Conservation (phyloP, 2,113 vertebrate species). For the Tringa solitaria region DNA sequence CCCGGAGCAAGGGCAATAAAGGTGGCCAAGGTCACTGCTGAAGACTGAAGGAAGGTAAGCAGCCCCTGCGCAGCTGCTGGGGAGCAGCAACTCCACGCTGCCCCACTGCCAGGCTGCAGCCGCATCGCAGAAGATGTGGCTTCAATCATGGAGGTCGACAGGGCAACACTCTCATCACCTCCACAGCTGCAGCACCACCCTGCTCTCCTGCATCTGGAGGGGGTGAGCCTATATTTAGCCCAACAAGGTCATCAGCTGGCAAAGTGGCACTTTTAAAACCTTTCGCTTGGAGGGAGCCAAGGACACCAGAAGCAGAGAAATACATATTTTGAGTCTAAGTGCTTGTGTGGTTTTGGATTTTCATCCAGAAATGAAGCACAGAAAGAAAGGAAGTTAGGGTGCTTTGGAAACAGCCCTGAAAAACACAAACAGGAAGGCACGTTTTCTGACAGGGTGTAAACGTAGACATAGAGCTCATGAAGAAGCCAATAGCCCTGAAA, state of each 20-base stretch:
- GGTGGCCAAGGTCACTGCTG: background rate
- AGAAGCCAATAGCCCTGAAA: background rate
- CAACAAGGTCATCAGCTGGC: background rate
- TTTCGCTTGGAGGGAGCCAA: background rate
- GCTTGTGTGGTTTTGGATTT: background rate
- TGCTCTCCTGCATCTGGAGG: background rate
- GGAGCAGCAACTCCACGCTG: background rate
- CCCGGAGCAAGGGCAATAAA: rapidly evolving
- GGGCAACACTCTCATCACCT: background rate
- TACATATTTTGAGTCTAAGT: background rate
- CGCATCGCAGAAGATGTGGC: background rate
- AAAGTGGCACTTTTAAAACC: background rate
- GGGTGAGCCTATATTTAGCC: background rate
- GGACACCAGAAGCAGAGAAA: background rate
- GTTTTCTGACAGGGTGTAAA: background rate
- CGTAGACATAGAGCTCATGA: background rate
- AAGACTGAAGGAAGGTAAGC: background rate
- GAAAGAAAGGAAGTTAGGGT: background rate
- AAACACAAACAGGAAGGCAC: background rate
- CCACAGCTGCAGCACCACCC: background rate
- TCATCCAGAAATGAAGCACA: background rate
- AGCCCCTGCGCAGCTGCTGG: background rate
- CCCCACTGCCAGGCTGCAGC: background rate
- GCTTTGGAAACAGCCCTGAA: background rate
- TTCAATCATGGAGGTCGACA: background rate